A percentile compares a stretch with the other conserved stretches of the same genome.
These are phyloP conservation scores for Boulengeromyrus knoepffleri DNA, from an alignment of 2,113 vertebrate species.

Conservation along the genomic window DNA sequence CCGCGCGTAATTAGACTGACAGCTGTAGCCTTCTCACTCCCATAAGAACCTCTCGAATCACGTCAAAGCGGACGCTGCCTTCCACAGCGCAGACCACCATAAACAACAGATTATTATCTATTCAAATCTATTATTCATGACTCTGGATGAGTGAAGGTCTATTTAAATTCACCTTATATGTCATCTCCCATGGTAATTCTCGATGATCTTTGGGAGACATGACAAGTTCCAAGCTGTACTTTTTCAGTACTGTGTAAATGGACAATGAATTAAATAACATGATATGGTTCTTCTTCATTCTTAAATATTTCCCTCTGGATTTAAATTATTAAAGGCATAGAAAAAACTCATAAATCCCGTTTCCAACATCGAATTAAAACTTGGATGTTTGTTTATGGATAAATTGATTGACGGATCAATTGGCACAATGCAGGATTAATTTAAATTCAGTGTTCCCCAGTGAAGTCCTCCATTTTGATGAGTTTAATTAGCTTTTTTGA, in stretches of 20 bases:
- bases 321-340: not conserved
- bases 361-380: constrained; percentile 8
- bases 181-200: not conserved
- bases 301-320: not conserved
- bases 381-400: not conserved
- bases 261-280: not conserved
- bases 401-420: not conserved
- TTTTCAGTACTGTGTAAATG: not conserved
- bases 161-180: constrained; percentile 5
- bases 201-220: constrained; percentile 2
- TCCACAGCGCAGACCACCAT: not conserved
- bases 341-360: constrained; percentile 2
- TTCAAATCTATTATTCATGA: constrained; percentile 2
- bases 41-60: not conserved
- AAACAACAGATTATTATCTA: not conserved
- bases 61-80: not conserved
- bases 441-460: not conserved
- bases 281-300: constrained; percentile 1
- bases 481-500: constrained; percentile 1
- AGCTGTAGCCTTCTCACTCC: not conserved
- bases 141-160: not conserved
- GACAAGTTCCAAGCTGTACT: not conserved
- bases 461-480: not conserved
- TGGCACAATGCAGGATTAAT: constrained; percentile 13
- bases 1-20: not conserved